Conservation (phyloP, 2,113 vertebrate species). For the Takifugu flavidus region DNA sequence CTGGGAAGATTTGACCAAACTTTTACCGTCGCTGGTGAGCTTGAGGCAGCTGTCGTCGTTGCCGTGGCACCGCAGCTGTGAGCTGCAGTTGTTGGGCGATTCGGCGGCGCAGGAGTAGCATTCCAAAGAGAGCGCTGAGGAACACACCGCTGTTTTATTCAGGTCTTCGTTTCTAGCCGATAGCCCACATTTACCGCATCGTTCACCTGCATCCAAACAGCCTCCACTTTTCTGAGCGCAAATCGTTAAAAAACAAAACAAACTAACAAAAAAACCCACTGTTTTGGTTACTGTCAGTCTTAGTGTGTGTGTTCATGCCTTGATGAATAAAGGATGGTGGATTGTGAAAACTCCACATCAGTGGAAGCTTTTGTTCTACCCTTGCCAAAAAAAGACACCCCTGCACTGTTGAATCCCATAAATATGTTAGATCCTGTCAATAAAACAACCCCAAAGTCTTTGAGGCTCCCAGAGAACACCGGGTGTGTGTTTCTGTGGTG, state of each 20-base stretch:
- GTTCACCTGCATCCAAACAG: too few relatives aligned
- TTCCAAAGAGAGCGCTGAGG: constrained; percentile 36
- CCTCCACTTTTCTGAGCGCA: too few relatives aligned
- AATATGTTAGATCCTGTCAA: constrained; percentile 1
- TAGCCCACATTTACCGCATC: too few relatives aligned
- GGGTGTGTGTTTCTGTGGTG: not conserved
- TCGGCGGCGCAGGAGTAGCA: constrained; percentile 48
- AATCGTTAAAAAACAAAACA: too few relatives aligned
- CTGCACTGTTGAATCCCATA: not conserved
- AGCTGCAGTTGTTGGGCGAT: constrained; percentile 6
- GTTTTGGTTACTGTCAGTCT: not conserved
- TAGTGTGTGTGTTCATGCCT: not conserved
- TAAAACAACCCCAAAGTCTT: constrained; percentile 5
- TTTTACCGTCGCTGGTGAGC: constrained; percentile 38
- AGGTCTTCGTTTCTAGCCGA: not conserved
- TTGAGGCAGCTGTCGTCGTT: constrained; percentile 41
- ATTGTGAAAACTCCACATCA: not conserved
- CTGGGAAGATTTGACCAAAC: not conserved
- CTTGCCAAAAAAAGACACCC: not conserved
- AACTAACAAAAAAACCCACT: not conserved
- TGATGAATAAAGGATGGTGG: not conserved
- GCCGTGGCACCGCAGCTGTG: constrained; percentile 12
- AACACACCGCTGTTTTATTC: not conserved
- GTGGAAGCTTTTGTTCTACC: not conserved
- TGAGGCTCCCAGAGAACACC: not conserved